Conservation (phyloP, 2,888 invertebrate species). For the Kryphioiulus occultus region DNA sequence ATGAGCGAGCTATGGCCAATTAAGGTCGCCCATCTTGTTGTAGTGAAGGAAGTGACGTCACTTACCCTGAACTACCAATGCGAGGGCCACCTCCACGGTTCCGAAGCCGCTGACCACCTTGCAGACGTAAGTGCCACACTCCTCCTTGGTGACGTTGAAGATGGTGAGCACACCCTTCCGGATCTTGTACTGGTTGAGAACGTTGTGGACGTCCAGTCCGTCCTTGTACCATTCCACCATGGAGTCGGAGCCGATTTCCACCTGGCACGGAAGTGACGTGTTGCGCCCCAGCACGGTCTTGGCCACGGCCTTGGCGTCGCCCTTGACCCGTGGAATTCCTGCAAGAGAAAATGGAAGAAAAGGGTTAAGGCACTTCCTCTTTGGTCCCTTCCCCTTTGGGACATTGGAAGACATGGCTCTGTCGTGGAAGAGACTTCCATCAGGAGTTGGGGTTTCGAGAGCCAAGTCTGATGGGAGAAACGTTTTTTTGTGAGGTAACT, state of each 20-base stretch:
- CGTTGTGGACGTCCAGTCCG: neutral
- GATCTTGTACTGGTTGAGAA: conserved; percentile 11
- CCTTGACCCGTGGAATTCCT: neutral
- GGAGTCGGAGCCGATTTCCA: neutral
- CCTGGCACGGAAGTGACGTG: conserved; percentile 28
- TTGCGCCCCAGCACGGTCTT: neutral
- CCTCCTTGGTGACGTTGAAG: conserved; percentile 44
- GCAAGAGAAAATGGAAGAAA: neutral
- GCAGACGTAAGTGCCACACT: conserved; percentile 43
- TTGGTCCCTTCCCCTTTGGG: too few species aligned
- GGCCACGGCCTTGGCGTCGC: neutral
- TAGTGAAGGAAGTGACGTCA: neutral
- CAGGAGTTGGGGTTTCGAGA: too few species aligned
- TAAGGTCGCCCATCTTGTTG: neutral
- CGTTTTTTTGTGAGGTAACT: too few species aligned
- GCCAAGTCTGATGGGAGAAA: too few species aligned
- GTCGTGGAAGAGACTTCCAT: too few species aligned
- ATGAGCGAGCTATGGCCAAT: neutral
- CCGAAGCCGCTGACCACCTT: conserved; percentile 38
- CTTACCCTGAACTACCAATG: conserved; percentile 39
- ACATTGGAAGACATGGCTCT: too few species aligned
- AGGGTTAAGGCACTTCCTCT: neutral
- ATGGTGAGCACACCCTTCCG: conserved; percentile 24
- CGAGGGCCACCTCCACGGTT: conserved; percentile 29
- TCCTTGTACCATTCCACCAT: conserved; percentile 48